Evolutionary conservation across 2,888 invertebrate genomes (phyloP), one percentile per base, ranked within the genome.

Genomic region (Tetrapedia diversipes): DNA sequence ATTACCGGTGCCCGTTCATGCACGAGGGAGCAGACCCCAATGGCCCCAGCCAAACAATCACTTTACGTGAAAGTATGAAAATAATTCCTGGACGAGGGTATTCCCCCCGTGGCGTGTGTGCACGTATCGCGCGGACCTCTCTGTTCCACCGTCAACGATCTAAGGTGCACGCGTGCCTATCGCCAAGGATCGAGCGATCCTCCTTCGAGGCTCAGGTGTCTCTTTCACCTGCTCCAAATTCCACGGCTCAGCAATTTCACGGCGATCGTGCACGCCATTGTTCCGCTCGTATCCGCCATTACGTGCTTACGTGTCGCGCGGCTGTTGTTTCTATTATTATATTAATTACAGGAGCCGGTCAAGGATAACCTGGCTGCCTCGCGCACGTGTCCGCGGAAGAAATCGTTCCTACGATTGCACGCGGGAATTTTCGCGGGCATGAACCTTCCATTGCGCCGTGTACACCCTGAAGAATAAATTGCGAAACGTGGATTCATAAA

Each of bases 51-150:
- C 86, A 89, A 90, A 91, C 91, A 91, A 91, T 90, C 91, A 90
- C 90, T 90, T 90, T 89, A 90, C 90, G 90, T 90, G 90, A 91
- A 91, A 91, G 90, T 90, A 90, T 90, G 89, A 88, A 91, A 90
- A 91, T 90, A 87, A 90, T 90, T 88, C 89, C 86, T 74, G 80
- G 69, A 82, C 83, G 82, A 80, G 83, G 85, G 82, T 74, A 69
- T 73, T 47, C 47, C 41, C 24, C 19, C 34, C n/a, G n/a, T n/a
- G 56, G 63, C 47, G 43, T 64, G 71, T 73, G 66, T 51, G 51
- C 57, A 51, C 53, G 51, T 56, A 49, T 47, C 19, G 19, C 6
- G 16, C n/a, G 16, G 4, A 32, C 16, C 49, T 22, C 34, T 65
- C 56, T 66, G 54, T 47, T 65, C 10, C 41, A 64, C 32, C 59